A percentile compares a stretch with the other conserved stretches of the same genome.
Conservation (phyloP, 2,113 vertebrate species). For the Myodes glareolus region DNA sequence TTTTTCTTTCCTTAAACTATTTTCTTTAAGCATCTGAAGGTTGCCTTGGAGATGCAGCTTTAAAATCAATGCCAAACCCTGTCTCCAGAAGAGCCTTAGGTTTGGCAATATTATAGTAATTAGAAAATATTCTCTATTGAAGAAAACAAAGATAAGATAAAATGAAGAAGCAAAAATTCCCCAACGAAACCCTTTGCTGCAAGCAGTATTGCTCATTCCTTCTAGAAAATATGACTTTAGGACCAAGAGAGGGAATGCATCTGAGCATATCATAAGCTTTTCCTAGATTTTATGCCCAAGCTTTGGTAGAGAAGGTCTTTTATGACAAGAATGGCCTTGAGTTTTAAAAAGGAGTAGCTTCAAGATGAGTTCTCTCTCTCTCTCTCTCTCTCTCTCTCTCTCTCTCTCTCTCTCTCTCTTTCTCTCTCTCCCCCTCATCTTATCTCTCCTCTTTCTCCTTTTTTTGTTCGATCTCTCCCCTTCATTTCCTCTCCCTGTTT, state of each 20-base stretch:
- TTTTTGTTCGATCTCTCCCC: background rate
- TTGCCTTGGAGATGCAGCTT: background rate
- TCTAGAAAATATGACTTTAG: background rate
- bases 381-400: background rate
- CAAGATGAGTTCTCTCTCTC: background rate
- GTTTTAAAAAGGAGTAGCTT: background rate
- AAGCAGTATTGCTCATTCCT: background rate
- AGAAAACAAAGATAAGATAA: background rate
- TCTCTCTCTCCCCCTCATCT: background rate
- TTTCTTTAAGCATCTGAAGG: background rate
- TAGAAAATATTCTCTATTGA: slow-evolving; percentile 32
- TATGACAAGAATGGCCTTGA: background rate
- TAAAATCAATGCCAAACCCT: slow-evolving; percentile 24
- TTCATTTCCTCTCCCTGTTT: no score
- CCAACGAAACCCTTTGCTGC: background rate
- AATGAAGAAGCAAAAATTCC: background rate
- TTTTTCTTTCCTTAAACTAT: slow-evolving; percentile 20
- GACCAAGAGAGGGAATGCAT: background rate
- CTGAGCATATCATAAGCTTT: background rate
- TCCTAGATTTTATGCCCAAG: background rate
- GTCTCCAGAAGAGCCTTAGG: background rate
- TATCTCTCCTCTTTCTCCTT: background rate
- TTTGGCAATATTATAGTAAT: slow-evolving; percentile 16
- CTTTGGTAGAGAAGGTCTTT: background rate
- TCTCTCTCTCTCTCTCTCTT: background rate